Percentiles rank a stretch among this genome's conserved stretches.
Conservation (phyloP, 1,140 invertebrate genomes). For the Procambarus virginalis region DNA sequence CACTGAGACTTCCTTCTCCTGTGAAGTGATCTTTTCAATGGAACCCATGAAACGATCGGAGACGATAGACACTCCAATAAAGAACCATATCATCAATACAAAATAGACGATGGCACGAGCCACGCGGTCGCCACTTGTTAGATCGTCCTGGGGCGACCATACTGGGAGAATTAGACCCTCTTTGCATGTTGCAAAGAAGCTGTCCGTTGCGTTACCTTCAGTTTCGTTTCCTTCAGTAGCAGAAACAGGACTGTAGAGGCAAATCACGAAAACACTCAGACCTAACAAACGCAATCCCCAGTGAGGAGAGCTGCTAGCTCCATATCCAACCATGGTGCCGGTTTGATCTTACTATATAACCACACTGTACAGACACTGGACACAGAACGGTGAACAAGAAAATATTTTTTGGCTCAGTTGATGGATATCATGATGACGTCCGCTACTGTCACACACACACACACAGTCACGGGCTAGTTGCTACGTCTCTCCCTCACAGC, state of each 20-base stretch:
- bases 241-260: conserved; percentile 51
- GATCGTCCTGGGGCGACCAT: conserved; percentile 85
- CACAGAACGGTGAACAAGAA: conserved; percentile 53
- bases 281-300: conserved; percentile 61
- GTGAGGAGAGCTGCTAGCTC: conserved; percentile 34
- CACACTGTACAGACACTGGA: conserved; percentile 23
- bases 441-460: conserved; percentile 59
- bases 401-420: conserved; percentile 47
- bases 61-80: conserved; percentile 98
- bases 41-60: conserved; percentile 99
- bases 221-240: conserved; percentile 45
- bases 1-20: conserved; percentile 93
- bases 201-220: conserved; percentile 32
- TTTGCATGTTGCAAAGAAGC: conserved; percentile 76
- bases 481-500: conserved; percentile 25
- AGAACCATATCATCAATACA: conserved; percentile 90
- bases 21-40: conserved; percentile 99
- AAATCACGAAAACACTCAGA: conserved; percentile 56
- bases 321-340: conserved; percentile 61
- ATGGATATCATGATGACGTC: conserved; percentile 56
- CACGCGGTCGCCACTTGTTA: conserved; percentile 81
- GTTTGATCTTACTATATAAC: background rate
- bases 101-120: conserved; percentile 94
- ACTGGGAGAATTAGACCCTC: conserved; percentile 88
- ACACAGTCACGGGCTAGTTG: conserved; percentile 45